Evolutionary conservation across 2,888 invertebrate species (phyloP), one percentile per base, ranked within the genome.

Genomic region (Callyntrura guangdongensis): DNA sequence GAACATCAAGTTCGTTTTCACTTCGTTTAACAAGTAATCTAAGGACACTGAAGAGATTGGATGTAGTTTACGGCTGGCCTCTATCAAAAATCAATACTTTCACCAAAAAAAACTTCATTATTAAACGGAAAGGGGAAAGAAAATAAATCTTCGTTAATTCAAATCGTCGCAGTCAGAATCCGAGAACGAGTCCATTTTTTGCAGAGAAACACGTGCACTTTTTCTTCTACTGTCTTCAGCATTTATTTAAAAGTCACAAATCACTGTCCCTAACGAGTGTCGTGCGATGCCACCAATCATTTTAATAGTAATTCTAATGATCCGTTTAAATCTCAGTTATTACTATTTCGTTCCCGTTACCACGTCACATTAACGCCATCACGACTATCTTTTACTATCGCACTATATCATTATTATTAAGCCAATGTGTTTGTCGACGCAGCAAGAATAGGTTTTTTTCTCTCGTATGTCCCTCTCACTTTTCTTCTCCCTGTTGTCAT

Each of bases 341-440:
- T 11, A 4, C 47, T 47, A 20, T 74, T 67, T 67, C 6, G 17
- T 9, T 20, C 12, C 69, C 69, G 17, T n/a, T 45, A 36, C 45
- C 45, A 69, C 25, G 22, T 77, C 53, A 77, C 53, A 77, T n/a
- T 77, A 22, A 22, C 77, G 22, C 77, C 47, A 74, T 47, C 47
- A 77, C 77, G 53, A 22, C 25, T 77, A 77, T 77, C 25, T 17
- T 20, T 36, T 9, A 12, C 53, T n/a, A 9, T 22, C 53, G 53
- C 22, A 69, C 6, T 69, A 69, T 69, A 25, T 67, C n/a, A 69
- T 49, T 77, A 56, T 77, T 77, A 77, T 77, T 77, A 45, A 53
- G 12, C 8, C n/a, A 53, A n/a, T 53, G 47, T 74, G 53, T 77
- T 25, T 53, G 25, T 22, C 6, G 14, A 25, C 77, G n/a, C 53